phyloP scores from a whole-genome alignment of 2,888 invertebrate genomes.

The Chironomus tentans region DNA sequence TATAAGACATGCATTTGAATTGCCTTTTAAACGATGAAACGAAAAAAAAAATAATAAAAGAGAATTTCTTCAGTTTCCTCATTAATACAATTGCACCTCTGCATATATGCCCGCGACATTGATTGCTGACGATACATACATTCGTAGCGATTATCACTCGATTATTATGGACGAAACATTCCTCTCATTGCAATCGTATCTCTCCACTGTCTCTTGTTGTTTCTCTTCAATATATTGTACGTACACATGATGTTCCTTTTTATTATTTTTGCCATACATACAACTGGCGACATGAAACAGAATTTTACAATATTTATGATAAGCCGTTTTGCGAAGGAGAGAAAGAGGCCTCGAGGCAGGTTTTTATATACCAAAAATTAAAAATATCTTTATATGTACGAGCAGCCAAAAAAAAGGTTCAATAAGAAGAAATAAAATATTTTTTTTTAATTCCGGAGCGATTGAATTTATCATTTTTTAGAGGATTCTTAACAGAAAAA shows the following conservation, averaged over 20 bases:
- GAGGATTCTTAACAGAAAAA: background rate
- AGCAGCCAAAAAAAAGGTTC: no score
- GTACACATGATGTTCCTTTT: background rate
- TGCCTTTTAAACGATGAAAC: background rate
- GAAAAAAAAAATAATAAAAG: no score
- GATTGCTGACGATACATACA: constrained; percentile 16
- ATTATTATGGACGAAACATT: constrained; percentile 20
- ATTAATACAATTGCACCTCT: background rate
- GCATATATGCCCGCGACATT: background rate
- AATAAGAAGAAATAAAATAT: no score
- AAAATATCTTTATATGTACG: background rate
- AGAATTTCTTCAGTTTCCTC: no score
- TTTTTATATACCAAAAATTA: background rate
- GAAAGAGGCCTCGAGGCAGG: background rate
- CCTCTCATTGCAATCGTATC: constrained; percentile 17
- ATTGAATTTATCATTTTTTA: background rate
- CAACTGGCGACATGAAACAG: constrained; percentile 12
- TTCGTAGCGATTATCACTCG: constrained; percentile 22
- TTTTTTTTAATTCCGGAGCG: no score
- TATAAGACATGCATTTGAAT: background rate
- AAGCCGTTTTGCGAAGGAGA: background rate
- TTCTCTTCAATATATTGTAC: background rate
- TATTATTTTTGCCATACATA: background rate
- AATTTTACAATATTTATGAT: constrained; percentile 1
- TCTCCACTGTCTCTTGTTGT: background rate